A percentile compares a stretch with the other conserved stretches of the same genome.
These are phyloP conservation scores for Heteromormyrus szaboi DNA, from an alignment of 2,797 vertebrate species.

Conservation along the genomic window DNA sequence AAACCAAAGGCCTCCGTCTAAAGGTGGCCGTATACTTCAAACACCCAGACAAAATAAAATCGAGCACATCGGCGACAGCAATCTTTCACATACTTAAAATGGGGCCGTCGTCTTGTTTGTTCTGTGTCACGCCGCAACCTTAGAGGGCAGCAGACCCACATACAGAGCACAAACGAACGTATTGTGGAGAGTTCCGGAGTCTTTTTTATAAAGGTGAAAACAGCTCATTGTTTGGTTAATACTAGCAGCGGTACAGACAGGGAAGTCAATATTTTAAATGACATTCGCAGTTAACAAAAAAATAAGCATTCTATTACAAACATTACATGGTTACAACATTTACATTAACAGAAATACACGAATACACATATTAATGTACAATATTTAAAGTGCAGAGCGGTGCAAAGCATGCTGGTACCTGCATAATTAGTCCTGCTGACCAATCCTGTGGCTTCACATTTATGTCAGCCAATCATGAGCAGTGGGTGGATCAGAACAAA, in stretches of 20 bases:
- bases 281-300: not conserved
- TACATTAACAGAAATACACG: not conserved
- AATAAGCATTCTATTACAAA: not conserved
- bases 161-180: not conserved
- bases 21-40: not conserved
- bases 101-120: not conserved
- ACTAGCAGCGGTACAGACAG: not conserved
- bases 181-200: not conserved
- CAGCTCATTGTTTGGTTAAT: not conserved
- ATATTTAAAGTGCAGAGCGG: not conserved
- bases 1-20: not conserved
- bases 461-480: not conserved
- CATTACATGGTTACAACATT: not conserved
- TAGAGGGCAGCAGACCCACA: not conserved
- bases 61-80: not conserved
- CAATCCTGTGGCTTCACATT: not conserved
- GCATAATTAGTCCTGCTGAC: not conserved
- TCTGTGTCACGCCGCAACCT: not conserved
- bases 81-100: not conserved
- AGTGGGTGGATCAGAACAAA: not conserved
- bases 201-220: not conserved
- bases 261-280: not conserved
- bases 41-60: not conserved
- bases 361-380: not conserved
- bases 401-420: not conserved